Base-by-base conservation (phyloP, 2,797 vertebrate genomes). In the Mycteria americana region DNA sequence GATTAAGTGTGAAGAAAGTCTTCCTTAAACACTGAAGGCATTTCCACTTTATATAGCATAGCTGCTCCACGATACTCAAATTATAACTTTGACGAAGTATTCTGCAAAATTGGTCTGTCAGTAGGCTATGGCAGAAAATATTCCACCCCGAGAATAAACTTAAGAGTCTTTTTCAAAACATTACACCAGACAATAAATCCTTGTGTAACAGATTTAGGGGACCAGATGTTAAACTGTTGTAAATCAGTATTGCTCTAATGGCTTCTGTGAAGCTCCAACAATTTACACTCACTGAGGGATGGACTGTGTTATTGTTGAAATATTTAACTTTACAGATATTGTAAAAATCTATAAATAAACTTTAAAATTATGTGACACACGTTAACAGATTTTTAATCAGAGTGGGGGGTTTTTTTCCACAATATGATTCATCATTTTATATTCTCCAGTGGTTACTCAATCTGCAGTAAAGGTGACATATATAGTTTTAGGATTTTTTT, bases 1-100 rank as follows among this genome's bases (percentile, higher is more conserved):
- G 60, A 83, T 83, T 88, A 88, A 75, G 68, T 62, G 72, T 91
- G 82, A 90, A 94, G 73, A 51, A 90, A 92, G 60, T 59, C 57
- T 86, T 91, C 50, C 48, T 92, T 84, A 86, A 90, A 88, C 59
- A 59, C 35, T 7, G 39, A 77, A 91, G 33, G 31, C 25, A 28
- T 91, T 93, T 93, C 27, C 53, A 39, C 65, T 83, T 75, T 77
- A n/a, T 25, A 11, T 6, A 18, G 25, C 4, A 23, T 4, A 51
- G 84, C 54, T 72, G 54, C 37, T 72, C 39, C 48, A 35, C 2
- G 0, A 74, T 33, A 54, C 73, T 78, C 57, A 72, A 57, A 73
- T 63, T 35, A 8, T 37, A 85, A 81, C 75, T 92, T 78, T 50
- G 62, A 74, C 2, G 5, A 85, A 81, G 53, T 59, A 51, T 59